Percentiles rank a stretch among this genome's conserved stretches.
phyloP scores from a whole-genome alignment of 37 sponge, comb jelly and placozoan genomes.

The Hormiphora californensis region DNA sequence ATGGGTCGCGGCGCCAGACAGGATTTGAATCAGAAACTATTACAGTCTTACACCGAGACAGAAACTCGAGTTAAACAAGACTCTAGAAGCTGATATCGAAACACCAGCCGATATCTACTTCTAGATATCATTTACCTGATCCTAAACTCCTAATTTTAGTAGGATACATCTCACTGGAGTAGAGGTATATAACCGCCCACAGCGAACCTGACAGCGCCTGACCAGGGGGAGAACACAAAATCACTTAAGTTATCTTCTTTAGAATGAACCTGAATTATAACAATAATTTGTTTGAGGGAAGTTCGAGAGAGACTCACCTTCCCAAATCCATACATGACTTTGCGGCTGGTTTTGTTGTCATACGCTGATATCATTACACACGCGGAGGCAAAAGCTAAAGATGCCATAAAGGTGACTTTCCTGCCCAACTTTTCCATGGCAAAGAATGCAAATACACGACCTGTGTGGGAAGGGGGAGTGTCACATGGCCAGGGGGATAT shows the following conservation, averaged over 20 bases:
- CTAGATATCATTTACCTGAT: background rate
- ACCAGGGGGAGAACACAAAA: no score
- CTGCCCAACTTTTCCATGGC: slow-evolving; percentile 47
- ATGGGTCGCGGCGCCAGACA: no score
- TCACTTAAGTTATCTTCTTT: no score
- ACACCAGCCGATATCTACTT: no score
- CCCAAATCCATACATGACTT: slow-evolving; percentile 32
- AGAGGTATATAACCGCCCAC: slow-evolving; percentile 50
- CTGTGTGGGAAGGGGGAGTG: no score
- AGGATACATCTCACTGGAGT: slow-evolving; percentile 50
- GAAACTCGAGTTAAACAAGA: no score
- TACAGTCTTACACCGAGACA: no score
- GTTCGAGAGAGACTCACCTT: background rate
- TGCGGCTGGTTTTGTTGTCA: background rate
- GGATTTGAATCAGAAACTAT: no score
- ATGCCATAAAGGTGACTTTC: background rate
- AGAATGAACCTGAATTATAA: no score
- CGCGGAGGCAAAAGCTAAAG: background rate
- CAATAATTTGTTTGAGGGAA: no score
- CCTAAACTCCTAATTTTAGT: slow-evolving; percentile 11
- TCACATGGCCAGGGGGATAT: no score
- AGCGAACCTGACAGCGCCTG: slow-evolving; percentile 30
- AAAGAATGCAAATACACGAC: background rate
- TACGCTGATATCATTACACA: slow-evolving; percentile 7
- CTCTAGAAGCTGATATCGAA: no score